A percentile compares a stretch with the other conserved stretches of the same genome.
phyloP scores from a whole-genome alignment of 2,797 vertebrate species.

The Macrochelys suwanniensis region DNA sequence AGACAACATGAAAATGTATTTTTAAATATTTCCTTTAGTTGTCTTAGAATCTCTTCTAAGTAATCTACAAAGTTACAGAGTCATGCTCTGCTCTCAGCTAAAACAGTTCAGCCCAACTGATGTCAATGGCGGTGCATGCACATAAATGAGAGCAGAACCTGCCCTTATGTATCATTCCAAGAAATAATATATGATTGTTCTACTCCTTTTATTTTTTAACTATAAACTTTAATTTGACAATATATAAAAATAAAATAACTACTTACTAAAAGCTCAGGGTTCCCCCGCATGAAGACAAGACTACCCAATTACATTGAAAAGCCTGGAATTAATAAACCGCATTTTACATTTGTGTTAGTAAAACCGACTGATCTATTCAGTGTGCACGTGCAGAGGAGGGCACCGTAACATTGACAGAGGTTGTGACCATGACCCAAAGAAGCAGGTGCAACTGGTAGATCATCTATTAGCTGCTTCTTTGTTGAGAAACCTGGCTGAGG shows the following conservation, averaged over 20 bases:
- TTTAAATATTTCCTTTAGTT: background rate
- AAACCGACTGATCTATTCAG: background rate
- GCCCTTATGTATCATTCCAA: background rate
- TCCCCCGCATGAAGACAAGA: accelerated
- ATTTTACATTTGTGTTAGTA: slow-evolving; percentile 1
- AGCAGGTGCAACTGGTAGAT: background rate
- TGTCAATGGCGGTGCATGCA: background rate
- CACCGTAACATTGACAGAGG: accelerated
- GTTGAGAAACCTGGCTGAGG: background rate
- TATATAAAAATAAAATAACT: background rate
- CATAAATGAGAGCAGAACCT: background rate
- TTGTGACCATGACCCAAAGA: background rate
- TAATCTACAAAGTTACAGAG: background rate
- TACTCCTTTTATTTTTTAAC: background rate
- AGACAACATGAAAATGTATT: background rate
- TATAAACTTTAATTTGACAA: background rate
- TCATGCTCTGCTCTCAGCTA: background rate
- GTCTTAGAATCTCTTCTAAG: background rate
- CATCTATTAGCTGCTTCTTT: background rate
- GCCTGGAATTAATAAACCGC: background rate
- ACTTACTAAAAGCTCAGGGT: background rate
- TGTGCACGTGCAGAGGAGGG: background rate
- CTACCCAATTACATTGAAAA: background rate
- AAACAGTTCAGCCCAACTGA: background rate
- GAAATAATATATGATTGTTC: background rate